These are phyloP conservation scores for Anthoscopus minutus DNA, from an alignment of 2,113 vertebrate species.

Conservation along the genomic window DNA sequence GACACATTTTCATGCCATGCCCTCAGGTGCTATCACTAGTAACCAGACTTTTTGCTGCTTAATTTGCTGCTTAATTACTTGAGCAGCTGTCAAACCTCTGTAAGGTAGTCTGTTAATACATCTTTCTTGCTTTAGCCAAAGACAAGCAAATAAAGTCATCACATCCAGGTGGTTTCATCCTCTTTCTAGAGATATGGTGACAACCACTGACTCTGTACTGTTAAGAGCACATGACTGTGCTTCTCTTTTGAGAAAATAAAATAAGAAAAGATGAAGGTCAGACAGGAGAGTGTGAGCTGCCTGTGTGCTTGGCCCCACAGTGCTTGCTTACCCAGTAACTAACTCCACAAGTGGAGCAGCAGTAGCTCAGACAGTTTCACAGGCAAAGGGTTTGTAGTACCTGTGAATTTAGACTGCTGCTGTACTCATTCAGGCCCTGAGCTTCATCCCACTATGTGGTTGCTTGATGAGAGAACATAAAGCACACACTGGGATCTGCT, in stretches of 20 bases:
- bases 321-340: not conserved
- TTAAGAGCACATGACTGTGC: not conserved
- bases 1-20: not conserved
- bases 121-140: not conserved
- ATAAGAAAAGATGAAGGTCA: not conserved
- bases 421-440: not conserved
- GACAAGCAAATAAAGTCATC: not conserved
- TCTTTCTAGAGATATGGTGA: not conserved
- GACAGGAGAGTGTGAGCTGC: not conserved
- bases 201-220: fast-evolving
- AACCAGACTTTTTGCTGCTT: not conserved
- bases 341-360: not conserved
- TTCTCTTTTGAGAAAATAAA: not conserved
- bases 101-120: not conserved
- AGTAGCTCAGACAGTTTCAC: not conserved
- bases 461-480: not conserved
- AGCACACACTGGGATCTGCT: not conserved
- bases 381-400: not conserved
- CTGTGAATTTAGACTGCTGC: not conserved
- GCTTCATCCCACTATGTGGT: not conserved
- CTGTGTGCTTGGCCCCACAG: not conserved
- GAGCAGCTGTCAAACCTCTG: not conserved
- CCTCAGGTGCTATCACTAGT: not conserved
- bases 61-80: not conserved
- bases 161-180: not conserved